Conservation (phyloP, 2,888 invertebrate genomes). For the Cheilosia vernalis region DNA sequence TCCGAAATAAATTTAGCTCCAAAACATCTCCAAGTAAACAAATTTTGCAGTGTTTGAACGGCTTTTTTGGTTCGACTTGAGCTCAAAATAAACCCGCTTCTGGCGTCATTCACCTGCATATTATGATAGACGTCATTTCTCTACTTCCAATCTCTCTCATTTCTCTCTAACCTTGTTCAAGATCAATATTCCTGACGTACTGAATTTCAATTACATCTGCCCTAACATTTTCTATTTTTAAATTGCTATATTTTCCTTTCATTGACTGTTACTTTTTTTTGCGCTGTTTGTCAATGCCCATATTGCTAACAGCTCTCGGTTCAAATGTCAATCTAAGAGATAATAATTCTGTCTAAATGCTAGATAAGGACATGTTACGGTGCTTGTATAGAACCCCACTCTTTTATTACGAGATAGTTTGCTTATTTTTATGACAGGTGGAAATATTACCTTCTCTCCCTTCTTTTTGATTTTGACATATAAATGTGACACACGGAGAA, state of each 20-base stretch:
- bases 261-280: not conserved
- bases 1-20: no score
- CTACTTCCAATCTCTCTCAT: no score
- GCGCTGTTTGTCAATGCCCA: not conserved
- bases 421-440: slow-evolving; percentile 32
- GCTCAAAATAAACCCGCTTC: not conserved
- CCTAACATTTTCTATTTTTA: no score
- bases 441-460: slow-evolving; percentile 27
- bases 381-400: slow-evolving; percentile 5
- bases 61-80: not conserved
- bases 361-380: not conserved
- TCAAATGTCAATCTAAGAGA: not conserved
- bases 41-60: no score
- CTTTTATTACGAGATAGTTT: slow-evolving; percentile 8
- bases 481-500: not conserved
- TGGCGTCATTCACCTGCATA: slow-evolving; percentile 5
- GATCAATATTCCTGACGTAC: no score
- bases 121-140: slow-evolving; percentile 13
- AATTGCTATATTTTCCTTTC: not conserved
- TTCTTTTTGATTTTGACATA: not conserved
- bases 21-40: no score
- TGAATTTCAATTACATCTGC: no score
- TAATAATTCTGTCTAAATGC: not conserved
- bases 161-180: no score
- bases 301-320: slow-evolving; percentile 38